Conservation (phyloP, 1,140 invertebrate genomes). For the Drosophila oshimai region DNA sequence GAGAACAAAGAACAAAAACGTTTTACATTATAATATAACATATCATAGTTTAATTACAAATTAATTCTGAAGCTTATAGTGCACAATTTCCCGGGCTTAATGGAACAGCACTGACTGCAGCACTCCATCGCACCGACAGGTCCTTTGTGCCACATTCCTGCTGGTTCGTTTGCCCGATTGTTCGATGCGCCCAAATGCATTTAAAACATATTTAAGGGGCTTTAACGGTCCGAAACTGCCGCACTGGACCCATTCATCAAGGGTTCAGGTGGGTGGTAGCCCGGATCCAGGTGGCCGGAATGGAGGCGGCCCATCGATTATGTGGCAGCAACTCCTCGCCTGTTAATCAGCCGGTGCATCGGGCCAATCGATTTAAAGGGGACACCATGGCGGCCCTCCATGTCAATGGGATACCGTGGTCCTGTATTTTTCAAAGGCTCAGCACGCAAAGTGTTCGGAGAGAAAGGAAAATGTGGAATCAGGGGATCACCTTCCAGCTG, state of each 20-base stretch:
- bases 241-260: slow-evolving; percentile 54
- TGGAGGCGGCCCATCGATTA: slow-evolving; percentile 47
- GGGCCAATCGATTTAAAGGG: slow-evolving; percentile 31
- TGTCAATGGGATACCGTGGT: slow-evolving; percentile 24
- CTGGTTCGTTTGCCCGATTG: slow-evolving; percentile 33
- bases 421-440: slow-evolving; percentile 19
- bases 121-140: background rate
- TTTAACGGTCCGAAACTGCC: slow-evolving; percentile 10
- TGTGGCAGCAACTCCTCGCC: slow-evolving; percentile 31
- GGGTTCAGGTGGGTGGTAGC: background rate
- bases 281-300: background rate
- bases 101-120: slow-evolving; percentile 12
- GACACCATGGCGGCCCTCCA: background rate
- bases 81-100: background rate
- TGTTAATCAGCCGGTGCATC: slow-evolving; percentile 51
- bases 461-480: background rate
- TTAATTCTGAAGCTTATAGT: background rate
- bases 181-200: slow-evolving; percentile 67
- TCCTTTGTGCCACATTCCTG: slow-evolving; percentile 31
- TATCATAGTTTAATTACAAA: background rate
- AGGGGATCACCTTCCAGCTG: slow-evolving; percentile 29
- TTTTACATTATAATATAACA: too few species aligned
- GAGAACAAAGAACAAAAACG: too few species aligned
- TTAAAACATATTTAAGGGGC: slow-evolving; percentile 73
- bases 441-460: background rate